These are phyloP conservation scores for Etheostoma perlongum DNA, from an alignment of 2,797 vertebrate genomes.

Conservation along the genomic window DNA sequence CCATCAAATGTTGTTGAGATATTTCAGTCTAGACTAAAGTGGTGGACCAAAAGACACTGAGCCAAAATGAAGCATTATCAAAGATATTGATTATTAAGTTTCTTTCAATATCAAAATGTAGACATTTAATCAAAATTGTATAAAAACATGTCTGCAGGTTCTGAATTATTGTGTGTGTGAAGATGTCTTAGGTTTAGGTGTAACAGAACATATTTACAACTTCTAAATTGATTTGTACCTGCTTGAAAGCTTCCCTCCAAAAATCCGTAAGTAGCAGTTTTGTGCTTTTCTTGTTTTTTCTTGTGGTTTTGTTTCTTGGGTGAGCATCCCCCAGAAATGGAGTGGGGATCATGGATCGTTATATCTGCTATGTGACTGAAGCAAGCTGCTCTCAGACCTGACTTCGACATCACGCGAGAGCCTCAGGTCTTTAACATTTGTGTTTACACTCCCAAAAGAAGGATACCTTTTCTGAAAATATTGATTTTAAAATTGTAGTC, in stretches of 20 bases:
- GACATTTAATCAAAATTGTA: not conserved
- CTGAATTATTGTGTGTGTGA: not conserved
- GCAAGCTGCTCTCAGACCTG: constrained; percentile 8
- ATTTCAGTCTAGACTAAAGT: not conserved
- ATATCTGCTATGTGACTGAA: constrained; percentile 16
- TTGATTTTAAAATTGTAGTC: not conserved
- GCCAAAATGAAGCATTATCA: not conserved
- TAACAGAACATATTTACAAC: not conserved
- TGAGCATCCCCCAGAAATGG: constrained; percentile 18
- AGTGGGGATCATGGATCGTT: constrained; percentile 14
- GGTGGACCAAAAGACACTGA: not conserved
- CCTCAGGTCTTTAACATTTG: not conserved
- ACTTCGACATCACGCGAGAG: not conserved
- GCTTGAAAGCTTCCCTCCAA: not conserved
- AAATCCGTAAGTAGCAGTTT: not conserved
- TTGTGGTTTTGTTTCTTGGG: not conserved
- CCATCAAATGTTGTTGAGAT: too few species aligned
- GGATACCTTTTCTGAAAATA: constrained; percentile 13
- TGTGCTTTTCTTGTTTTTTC: not conserved
- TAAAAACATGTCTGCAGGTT: not conserved
- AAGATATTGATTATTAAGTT: too few species aligned
- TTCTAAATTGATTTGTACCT: not conserved
- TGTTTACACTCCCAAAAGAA: not conserved
- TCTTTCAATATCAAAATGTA: not conserved
- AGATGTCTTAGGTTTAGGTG: not conserved